Percentiles rank a stretch among this genome's conserved stretches.
phyloP scores from a whole-genome alignment of 2,888 invertebrate species.

The Rotaria socialis region DNA sequence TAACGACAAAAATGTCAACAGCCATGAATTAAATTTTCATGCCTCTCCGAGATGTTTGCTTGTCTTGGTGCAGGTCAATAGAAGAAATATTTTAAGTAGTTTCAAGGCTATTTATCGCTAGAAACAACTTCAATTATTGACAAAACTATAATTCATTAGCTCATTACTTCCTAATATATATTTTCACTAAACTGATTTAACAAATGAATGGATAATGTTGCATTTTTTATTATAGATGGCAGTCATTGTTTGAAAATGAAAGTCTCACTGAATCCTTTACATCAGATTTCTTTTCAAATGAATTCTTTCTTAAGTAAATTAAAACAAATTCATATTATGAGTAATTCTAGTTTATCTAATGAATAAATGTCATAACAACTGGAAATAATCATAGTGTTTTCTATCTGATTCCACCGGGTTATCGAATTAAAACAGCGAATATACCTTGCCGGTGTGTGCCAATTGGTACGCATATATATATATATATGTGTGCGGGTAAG shows the following conservation, averaged over 20 bases:
- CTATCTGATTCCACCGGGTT: not conserved
- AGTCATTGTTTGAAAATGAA: too few relatives aligned
- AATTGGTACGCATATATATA: not conserved
- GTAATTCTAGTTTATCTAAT: not conserved
- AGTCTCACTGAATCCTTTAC: too few relatives aligned
- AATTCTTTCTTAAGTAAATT: not conserved
- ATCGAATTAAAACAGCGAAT: not conserved
- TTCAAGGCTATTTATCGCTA: not conserved
- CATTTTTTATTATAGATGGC: too few relatives aligned
- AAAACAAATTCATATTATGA: too few relatives aligned
- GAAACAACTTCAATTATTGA: too few relatives aligned
- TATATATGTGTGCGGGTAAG: not conserved
- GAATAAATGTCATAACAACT: not conserved
- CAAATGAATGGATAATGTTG: too few relatives aligned
- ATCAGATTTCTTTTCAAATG: too few relatives aligned
- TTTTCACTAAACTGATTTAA: too few relatives aligned
- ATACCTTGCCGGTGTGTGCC: not conserved
- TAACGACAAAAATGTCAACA: constrained; percentile 13
- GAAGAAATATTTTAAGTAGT: too few relatives aligned
- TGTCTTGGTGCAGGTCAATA: not conserved
- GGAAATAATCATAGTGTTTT: not conserved
- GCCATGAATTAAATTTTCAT: not conserved
- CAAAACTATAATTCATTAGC: too few relatives aligned
- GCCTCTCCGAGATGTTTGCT: not conserved
- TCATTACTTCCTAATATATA: too few relatives aligned